These are phyloP conservation scores for Sesamia inferens DNA, from an alignment of 2,888 invertebrate species.

Conservation along the genomic window DNA sequence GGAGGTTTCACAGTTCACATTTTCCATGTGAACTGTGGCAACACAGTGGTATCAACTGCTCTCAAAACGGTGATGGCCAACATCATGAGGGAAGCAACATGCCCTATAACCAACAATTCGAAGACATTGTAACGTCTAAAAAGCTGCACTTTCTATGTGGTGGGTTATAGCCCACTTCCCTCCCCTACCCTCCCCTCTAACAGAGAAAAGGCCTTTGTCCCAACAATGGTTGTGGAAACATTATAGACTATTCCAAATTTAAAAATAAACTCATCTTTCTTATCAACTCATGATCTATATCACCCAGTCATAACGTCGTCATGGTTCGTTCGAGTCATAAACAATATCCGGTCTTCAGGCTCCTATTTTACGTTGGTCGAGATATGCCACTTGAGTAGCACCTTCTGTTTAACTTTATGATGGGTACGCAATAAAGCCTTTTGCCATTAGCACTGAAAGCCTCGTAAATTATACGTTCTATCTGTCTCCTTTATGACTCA, in stretches of 20 bases:
- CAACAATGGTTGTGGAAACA: background rate
- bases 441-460: slow-evolving; percentile 80
- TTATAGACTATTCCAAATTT: background rate
- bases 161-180: no score
- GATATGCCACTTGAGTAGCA: slow-evolving; percentile 70
- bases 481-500: slow-evolving; percentile 70
- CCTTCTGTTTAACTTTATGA: slow-evolving; percentile 74
- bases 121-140: background rate
- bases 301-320: slow-evolving; percentile 23
- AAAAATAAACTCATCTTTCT: slow-evolving; percentile 6
- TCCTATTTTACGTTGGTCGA: slow-evolving; percentile 58
- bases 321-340: slow-evolving; percentile 37
- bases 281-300: slow-evolving; percentile 40
- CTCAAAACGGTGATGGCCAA: background rate
- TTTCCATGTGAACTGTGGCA: no score
- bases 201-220: background rate
- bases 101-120: background rate
- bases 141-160: background rate
- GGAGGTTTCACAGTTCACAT: no score
- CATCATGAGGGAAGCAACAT: background rate
- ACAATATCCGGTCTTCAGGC: slow-evolving; percentile 28
- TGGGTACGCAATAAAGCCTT: slow-evolving; percentile 77
- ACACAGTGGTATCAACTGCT: background rate
- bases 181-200: background rate
- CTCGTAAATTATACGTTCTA: slow-evolving; percentile 81